Evolutionary conservation across 2,113 vertebrate genomes (phyloP), one percentile per base, ranked within the genome.

Genomic region (Centrocercus urophasianus): DNA sequence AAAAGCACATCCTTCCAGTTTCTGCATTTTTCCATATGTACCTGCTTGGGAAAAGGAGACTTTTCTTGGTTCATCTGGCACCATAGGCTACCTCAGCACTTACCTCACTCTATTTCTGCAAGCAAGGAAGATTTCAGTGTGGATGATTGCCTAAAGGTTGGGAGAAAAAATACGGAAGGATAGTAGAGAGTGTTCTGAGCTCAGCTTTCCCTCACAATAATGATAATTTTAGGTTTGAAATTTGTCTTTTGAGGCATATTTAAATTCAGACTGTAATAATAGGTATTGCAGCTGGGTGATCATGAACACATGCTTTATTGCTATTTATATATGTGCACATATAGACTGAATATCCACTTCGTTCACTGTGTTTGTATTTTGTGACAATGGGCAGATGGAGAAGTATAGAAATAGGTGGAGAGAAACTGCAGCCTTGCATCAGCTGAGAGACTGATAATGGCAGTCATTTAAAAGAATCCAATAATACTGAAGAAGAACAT

Each of bases 261-360:
- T 91, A 76, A 92, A 92, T 96, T 93, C 79, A 60, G 64, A 24
- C 48, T 86, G 30, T 90, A 92, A 95, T 94, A 94, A 67, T 88
- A 95, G 70, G 47, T 91, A 84, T 78, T 89, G 83, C 93, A 94
- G 93, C 95, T 94, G 95, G 40, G 47, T n/a, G n/a, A 60, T 87
- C 66, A 61, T 91, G 79, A 95, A 89, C 93, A 83, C 89, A 83
- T 95, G 86, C 73, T 96, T 47, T 2, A 34, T 43, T 81, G 76
- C 87, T 92, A 6, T 94, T 94, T 91, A 75, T 45, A 77, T 86
- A 50, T 28, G 74, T 13, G 66, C 42, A 38, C 17, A 5, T 27
- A 61, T 71, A 66, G 54, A 78, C 64, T n/a, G 66, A 72, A 38
- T 65, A 92, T 61, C 66, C 42, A 47, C 18, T 95, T 90, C 38